phyloP scores from a whole-genome alignment of 2,888 invertebrate genomes.

The Protula sp. region DNA sequence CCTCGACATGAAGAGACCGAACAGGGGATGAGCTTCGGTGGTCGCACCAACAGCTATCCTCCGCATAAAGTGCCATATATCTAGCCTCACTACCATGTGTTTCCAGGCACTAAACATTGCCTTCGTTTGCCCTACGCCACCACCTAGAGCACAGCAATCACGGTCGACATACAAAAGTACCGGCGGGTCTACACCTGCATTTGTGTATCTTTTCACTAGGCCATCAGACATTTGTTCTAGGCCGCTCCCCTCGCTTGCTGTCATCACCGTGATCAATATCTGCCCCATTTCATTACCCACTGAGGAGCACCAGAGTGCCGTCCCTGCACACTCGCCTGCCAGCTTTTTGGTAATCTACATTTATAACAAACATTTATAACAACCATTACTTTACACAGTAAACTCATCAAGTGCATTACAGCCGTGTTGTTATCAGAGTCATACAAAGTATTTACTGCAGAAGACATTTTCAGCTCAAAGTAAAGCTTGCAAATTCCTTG shows the following conservation, averaged over 20 bases:
- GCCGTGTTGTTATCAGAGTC: no score
- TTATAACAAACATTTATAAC: no score
- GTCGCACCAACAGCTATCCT: conserved; percentile 14
- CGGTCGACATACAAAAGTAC: conserved; percentile 28
- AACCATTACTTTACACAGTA: no score
- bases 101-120: conserved; percentile 2
- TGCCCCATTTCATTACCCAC: conserved; percentile 23
- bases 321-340: neutral
- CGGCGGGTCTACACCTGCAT: conserved; percentile 23
- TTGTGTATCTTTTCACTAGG: conserved; percentile 18
- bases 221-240: conserved; percentile 22
- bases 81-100: conserved; percentile 12
- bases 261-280: conserved; percentile 19
- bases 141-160: conserved; percentile 28
- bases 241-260: conserved; percentile 14
- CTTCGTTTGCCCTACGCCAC: neutral
- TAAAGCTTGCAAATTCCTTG: no score
- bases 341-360: neutral
- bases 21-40: conserved; percentile 23
- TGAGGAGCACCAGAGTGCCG: conserved; percentile 24
- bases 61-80: conserved; percentile 29
- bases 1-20: conserved; percentile 25
- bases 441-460: no score
- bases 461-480: no score
- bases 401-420: no score